Evolutionary conservation across 2,113 vertebrate genomes (phyloP), one percentile per base, ranked within the genome.

Genomic region (Meriones unguiculatus): DNA sequence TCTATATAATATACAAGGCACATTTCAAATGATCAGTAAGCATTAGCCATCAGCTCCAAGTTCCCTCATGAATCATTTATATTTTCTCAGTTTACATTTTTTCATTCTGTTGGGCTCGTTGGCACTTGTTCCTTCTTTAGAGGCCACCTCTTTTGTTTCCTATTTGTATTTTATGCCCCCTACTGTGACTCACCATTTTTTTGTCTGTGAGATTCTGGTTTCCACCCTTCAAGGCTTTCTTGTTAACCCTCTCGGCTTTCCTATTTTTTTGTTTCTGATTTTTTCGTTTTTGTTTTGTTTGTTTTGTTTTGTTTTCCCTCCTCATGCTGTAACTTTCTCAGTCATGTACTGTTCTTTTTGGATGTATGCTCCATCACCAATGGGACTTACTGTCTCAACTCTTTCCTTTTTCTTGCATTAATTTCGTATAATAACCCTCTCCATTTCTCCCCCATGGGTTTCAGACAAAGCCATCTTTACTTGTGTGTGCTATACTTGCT

Each of bases 381-480:
- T 76, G 93, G 86, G 93, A 95, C 15, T 54, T 81, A 67, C 50
- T 78, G 69, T 93, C 93, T 93, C 93, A 57, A 67, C 25, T 38
- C 87, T 87, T 78, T 75, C 82, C 86, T 84, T 95, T 93, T 95
- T 69, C 73, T 70, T 95, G 41, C 69, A 89, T 91, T 95, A 93
- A 91, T 95, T 96, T 94, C 82, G 65, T 77, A 78, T 25, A 7
- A 41, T 84, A 4, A 38, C 72, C n/a, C 64, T 92, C 35, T 46
- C 77, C 38, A 14, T 35, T 89, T 62, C 38, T 86, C 81, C 81
- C 90, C 46, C 87, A 96, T 91, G 73, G 72, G 57, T 89, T 97
- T 96, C 77, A 65, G 14, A 91, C 41, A 82, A 69, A 90, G 86
- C 81, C 0, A 0, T 65, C 89, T 94, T n/a, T 35, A 78, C 76